These are phyloP conservation scores for Psittacula echo DNA, from an alignment of 2,797 vertebrate species.

Conservation along the genomic window DNA sequence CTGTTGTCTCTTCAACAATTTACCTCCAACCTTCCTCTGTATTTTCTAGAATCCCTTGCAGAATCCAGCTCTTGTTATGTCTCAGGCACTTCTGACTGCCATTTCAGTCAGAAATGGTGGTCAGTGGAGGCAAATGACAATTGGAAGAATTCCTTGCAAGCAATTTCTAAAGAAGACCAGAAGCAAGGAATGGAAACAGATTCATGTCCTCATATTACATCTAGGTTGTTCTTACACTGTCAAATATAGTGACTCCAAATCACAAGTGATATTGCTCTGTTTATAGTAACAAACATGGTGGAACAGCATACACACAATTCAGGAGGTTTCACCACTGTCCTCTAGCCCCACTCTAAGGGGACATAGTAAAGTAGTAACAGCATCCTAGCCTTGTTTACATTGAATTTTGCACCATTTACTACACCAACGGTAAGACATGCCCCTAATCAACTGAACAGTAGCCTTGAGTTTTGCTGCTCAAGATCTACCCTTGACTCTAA, in stretches of 20 bases:
- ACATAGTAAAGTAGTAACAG: not conserved
- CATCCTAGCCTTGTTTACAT: not conserved
- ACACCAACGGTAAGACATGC: not conserved
- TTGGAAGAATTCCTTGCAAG: not conserved
- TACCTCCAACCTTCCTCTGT: not conserved
- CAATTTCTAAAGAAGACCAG: not conserved
- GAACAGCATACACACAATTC: not conserved
- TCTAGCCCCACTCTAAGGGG: not conserved
- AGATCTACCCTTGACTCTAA: not conserved
- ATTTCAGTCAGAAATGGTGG: not conserved
- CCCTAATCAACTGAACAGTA: not conserved
- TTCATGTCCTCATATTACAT: not conserved
- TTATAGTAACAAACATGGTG: not conserved
- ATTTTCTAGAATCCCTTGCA: not conserved
- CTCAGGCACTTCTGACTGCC: not conserved
- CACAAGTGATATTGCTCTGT: not conserved
- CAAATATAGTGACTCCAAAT: conserved; percentile 2
- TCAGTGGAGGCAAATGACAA: not conserved
- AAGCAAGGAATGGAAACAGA: not conserved
- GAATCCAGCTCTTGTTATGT: not conserved
- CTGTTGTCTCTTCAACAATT: not conserved
- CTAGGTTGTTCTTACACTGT: not conserved
- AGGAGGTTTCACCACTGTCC: not conserved
- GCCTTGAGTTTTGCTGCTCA: not conserved
- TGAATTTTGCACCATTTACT: not conserved